These are phyloP conservation scores for Macaria liturata DNA, from an alignment of 2,888 invertebrate genomes.

Conservation along the genomic window DNA sequence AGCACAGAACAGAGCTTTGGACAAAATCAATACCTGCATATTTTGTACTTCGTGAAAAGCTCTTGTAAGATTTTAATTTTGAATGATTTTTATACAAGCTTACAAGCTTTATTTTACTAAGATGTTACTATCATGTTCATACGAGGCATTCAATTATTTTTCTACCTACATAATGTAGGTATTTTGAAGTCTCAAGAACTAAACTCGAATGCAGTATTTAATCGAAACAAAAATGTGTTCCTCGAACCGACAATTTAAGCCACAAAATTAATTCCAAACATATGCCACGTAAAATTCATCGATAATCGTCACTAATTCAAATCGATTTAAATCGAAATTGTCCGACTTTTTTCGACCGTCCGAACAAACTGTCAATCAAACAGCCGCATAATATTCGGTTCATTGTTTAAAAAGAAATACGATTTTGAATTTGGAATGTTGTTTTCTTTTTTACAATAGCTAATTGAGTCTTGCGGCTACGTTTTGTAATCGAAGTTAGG, in stretches of 20 bases:
- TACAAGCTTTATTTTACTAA: no score
- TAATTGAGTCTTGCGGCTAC: constrained; percentile 39
- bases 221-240: constrained; percentile 14
- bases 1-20: no score
- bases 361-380: constrained; percentile 71
- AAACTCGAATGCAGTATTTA: no score
- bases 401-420: constrained; percentile 41
- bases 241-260: constrained; percentile 34
- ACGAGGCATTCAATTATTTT: no score
- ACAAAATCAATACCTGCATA: no score
- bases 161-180: no score
- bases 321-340: constrained; percentile 41
- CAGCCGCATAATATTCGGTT: constrained; percentile 66
- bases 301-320: constrained; percentile 78
- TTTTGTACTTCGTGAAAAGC: no score
- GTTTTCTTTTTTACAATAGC: constrained; percentile 39
- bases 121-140: no score
- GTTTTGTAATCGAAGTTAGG: constrained; percentile 33
- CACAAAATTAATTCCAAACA: constrained; percentile 61
- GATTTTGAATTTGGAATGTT: constrained; percentile 52
- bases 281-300: constrained; percentile 74
- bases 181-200: no score
- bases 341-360: constrained; percentile 36
- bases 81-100: no score
- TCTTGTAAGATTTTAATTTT: no score